phyloP scores from a whole-genome alignment of 1,140 invertebrate genomes.

The Batillaria attramentaria region DNA sequence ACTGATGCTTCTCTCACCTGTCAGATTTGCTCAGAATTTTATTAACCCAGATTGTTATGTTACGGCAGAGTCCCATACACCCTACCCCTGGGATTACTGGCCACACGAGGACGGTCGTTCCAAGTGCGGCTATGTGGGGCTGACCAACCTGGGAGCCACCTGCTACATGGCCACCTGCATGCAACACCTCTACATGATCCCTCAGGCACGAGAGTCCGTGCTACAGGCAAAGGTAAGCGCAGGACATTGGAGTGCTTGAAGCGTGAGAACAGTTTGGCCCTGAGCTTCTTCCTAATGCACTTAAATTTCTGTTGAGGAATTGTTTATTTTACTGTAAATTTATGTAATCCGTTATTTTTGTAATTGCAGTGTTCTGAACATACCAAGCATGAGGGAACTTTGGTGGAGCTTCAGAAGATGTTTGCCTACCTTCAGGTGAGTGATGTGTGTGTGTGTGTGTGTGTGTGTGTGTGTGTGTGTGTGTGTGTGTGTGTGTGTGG shows the following conservation, averaged over 20 bases:
- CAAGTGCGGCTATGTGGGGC: conserved; percentile 93
- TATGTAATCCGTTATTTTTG: conserved; percentile 22
- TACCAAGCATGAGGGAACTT: conserved; percentile 85
- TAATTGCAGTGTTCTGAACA: conserved; percentile 76
- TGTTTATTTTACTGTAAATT: not conserved
- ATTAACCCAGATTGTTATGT: not conserved
- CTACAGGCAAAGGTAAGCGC: conserved; percentile 75
- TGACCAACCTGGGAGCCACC: conserved; percentile 96
- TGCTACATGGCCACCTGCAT: conserved; percentile 98
- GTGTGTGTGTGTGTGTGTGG: not conserved
- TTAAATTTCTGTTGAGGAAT: not conserved
- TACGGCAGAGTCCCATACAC: conserved; percentile 80
- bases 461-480: not conserved
- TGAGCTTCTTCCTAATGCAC: not conserved
- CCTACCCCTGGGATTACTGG: conserved; percentile 97
- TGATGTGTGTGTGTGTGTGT: not conserved
- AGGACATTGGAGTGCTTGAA: not conserved
- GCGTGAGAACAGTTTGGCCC: not conserved
- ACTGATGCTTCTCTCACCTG: too few species aligned
- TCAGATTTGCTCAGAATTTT: not conserved
- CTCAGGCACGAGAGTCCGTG: conserved; percentile 87
- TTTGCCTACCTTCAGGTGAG: conserved; percentile 90
- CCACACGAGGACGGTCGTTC: conserved; percentile 94
- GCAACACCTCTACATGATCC: conserved; percentile 98
- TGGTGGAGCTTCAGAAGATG: conserved; percentile 92